Base-by-base conservation (phyloP, 1,140 invertebrate species). In the Mylabris phalerata region DNA sequence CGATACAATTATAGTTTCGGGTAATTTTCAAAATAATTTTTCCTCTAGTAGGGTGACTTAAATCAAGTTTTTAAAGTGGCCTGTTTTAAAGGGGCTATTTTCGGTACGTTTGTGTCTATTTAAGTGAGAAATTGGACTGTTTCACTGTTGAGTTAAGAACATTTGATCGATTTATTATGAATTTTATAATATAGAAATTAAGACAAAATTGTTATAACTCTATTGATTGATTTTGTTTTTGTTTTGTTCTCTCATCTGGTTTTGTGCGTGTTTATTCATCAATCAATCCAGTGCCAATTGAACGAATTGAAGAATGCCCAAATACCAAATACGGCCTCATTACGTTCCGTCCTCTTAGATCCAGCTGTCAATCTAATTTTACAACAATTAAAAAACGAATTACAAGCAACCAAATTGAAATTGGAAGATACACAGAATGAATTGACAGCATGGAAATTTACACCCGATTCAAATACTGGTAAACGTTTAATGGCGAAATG, bases 401-500 rank as follows among this genome's bases (percentile, higher is more conserved):
- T 98, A 57, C 87, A 92, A 54, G 84, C 87, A 42, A 90, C 90
- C 7, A 93, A 92, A 77, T 86, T 90, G 42, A 90, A 91, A 76
- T 80, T 97, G 55, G 94, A 98, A 76, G 94, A 98, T 78, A 97
- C 93, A 25, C 95, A 98, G 78, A 97, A 95, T 78, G 95, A 98
- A 82, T 79, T 98, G 25, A 92, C 90, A 59, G 95, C 95, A 1
- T 98, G 95, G 95, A 98, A 98, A 77, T 98, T 98, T 73, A 98
- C 95, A 13, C 93, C 95, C 32, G 95, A 98, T 77, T 97, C 93
- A 60, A 93, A 97, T 79, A 98, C 94, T 40, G 95, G 95, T 13
- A 98, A 98, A 78, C 86, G 95, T 61, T 78, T 99, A 56, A 98
- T 99, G 95, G 93, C 95, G 4, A 98, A 97, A 75, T 98, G 95